Conservation (phyloP, 2,113 vertebrate species). For the Drymodes brunneopygia region DNA sequence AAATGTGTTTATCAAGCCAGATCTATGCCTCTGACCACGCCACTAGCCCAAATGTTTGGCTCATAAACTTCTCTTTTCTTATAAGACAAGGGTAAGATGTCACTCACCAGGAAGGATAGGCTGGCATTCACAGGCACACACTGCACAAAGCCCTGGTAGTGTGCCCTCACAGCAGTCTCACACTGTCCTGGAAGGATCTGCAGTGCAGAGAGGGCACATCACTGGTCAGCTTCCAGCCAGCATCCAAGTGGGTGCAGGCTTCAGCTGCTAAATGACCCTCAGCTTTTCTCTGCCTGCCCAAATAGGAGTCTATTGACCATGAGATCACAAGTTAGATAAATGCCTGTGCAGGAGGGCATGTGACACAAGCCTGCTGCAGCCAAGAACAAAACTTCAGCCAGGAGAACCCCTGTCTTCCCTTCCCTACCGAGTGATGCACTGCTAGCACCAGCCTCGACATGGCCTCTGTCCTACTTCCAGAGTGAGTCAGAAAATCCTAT, state of each 20-base stretch:
- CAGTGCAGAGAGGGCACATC: not conserved
- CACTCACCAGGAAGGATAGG: not conserved
- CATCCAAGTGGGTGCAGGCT: not conserved
- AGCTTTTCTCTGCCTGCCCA: not conserved
- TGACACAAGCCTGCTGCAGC: not conserved
- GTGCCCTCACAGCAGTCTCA: not conserved
- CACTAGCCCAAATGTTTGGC: not conserved
- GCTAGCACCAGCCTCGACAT: not conserved
- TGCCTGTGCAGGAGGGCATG: not conserved
- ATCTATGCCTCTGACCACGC: not conserved
- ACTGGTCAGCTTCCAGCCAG: not conserved
- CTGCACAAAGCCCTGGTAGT: not conserved
- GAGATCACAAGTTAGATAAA: not conserved
- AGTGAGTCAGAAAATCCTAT: not conserved
- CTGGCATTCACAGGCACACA: not conserved
- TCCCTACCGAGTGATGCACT: no score
- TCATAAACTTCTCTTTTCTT: not conserved
- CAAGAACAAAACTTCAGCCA: not conserved
- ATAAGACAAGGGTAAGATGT: not conserved
- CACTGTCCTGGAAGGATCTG: not conserved
- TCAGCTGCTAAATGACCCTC: not conserved
- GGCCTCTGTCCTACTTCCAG: not conserved
- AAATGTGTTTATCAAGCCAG: not conserved
- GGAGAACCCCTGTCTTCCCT: not conserved
- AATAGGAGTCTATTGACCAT: not conserved